These are phyloP conservation scores for Crossaster papposus DNA, from an alignment of 53 echinoderm and acorn worm genomes.

Conservation along the genomic window DNA sequence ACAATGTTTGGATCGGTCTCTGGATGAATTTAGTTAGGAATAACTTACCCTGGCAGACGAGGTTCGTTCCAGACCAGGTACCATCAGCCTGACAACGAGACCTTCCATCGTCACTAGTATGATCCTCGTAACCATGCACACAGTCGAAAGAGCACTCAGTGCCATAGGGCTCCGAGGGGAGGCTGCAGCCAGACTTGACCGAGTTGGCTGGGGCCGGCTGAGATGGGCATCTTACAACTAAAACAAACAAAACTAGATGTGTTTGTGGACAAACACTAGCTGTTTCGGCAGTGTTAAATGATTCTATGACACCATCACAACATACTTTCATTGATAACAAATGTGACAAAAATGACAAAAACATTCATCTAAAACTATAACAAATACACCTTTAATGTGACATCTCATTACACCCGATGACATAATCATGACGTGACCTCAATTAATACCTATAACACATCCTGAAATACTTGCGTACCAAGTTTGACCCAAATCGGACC, in stretches of 20 bases:
- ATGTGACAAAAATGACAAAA: too few relatives aligned
- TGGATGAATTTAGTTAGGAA: neutral
- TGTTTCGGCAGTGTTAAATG: too few relatives aligned
- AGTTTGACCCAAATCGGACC: too few relatives aligned
- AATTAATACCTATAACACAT: too few relatives aligned
- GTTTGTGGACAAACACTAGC: too few relatives aligned
- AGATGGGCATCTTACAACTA: constrained; percentile 70
- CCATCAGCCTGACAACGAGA: constrained; percentile 70
- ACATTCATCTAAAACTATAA: too few relatives aligned
- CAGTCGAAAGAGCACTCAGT: constrained; percentile 80
- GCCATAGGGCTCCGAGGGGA: constrained; percentile 61
- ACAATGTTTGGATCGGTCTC: neutral
- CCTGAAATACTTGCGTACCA: too few relatives aligned
- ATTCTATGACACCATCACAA: too few relatives aligned
- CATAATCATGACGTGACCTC: too few relatives aligned
- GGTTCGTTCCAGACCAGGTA: constrained; percentile 69
- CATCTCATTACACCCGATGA: too few relatives aligned
- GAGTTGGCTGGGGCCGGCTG: constrained; percentile 56
- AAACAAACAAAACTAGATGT: neutral
- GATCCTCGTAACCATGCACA: constrained; percentile 64
- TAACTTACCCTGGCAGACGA: constrained; percentile 68
- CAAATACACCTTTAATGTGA: too few relatives aligned
- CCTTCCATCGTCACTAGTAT: constrained; percentile 42
- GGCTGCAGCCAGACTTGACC: constrained; percentile 59
- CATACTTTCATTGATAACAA: too few relatives aligned